Evolutionary conservation across 1,140 invertebrate genomes (phyloP).

Genomic region (Magallana gigas): DNA sequence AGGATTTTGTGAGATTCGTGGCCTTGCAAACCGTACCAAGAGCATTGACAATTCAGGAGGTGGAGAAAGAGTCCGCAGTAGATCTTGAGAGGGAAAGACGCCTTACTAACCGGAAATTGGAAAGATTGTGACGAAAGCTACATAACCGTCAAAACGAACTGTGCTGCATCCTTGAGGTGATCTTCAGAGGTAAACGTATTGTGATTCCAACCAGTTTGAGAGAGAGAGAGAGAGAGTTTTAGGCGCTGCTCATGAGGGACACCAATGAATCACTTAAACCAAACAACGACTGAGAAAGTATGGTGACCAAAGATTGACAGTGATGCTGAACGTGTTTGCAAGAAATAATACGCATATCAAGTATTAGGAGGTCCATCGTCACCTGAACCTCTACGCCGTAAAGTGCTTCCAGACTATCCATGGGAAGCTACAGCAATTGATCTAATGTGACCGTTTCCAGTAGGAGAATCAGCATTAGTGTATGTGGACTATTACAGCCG

Average conservation of each 20-base stretch:
- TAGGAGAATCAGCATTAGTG: constrained; percentile 57
- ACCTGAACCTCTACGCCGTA: constrained; percentile 59
- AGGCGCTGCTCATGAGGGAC: constrained; percentile 70
- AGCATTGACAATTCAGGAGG: constrained; percentile 35
- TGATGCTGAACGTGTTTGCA: constrained; percentile 65
- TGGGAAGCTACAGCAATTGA: constrained; percentile 66
- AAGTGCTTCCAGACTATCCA: constrained; percentile 58
- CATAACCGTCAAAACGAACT: constrained; percentile 51
- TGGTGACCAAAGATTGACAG: constrained; percentile 76
- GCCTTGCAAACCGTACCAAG: not conserved
- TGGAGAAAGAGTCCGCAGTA: not conserved
- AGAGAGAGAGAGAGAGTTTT: not conserved
- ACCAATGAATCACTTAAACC: constrained; percentile 72
- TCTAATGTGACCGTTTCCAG: constrained; percentile 58
- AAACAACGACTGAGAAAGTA: constrained; percentile 74
- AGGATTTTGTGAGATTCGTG: not conserved
- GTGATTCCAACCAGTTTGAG: constrained; percentile 41
- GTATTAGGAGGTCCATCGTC: not conserved
- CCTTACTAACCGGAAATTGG: constrained; percentile 17
- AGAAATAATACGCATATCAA: constrained; percentile 59
- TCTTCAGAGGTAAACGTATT: constrained; percentile 55
- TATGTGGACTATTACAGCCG: constrained; percentile 60
- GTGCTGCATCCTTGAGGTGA: constrained; percentile 51
- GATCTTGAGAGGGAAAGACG: constrained; percentile 50
- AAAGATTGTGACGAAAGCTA: constrained; percentile 43